Evolutionary conservation across 2,113 vertebrate genomes (phyloP).

Genomic region (Hypanus sabinus): DNA sequence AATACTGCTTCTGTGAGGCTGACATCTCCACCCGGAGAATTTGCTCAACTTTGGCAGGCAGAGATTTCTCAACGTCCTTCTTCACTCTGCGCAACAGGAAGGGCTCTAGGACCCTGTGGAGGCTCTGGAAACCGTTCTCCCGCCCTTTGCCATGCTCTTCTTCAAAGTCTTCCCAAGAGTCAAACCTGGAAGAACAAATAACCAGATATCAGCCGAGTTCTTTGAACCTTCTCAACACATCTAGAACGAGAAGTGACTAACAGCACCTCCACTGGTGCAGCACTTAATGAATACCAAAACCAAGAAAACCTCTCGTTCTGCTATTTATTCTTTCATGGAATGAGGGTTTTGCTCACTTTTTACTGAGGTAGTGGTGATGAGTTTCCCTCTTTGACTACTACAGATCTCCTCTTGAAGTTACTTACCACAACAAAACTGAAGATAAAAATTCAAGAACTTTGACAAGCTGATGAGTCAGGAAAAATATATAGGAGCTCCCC

Average conservation of each 20-base stretch:
- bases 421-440: too few species aligned
- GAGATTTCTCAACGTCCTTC: conserved; percentile 95
- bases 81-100: conserved; percentile 93
- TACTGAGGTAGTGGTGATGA: too few species aligned
- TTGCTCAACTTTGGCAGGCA: conserved; percentile 97
- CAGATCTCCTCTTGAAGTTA: too few species aligned
- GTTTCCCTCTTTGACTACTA: too few species aligned
- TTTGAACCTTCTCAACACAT: neutral
- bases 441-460: too few species aligned
- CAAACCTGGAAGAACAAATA: conserved; percentile 63
- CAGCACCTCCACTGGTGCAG: neutral
- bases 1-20: conserved; percentile 93
- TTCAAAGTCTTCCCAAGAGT: conserved; percentile 96
- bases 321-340: too few species aligned
- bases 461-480: too few species aligned
- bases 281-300: neutral
- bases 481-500: too few species aligned
- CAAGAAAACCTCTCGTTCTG: neutral
- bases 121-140: conserved; percentile 93
- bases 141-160: conserved; percentile 87
- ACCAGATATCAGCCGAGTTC: neutral
- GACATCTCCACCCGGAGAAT: conserved; percentile 96
- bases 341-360: too few species aligned
- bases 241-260: too few species aligned
- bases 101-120: conserved; percentile 93